A percentile compares a stretch with the other conserved stretches of the same genome.
Conservation (phyloP, 2,797 vertebrate species). For the Distichodus sexfasciatus region DNA sequence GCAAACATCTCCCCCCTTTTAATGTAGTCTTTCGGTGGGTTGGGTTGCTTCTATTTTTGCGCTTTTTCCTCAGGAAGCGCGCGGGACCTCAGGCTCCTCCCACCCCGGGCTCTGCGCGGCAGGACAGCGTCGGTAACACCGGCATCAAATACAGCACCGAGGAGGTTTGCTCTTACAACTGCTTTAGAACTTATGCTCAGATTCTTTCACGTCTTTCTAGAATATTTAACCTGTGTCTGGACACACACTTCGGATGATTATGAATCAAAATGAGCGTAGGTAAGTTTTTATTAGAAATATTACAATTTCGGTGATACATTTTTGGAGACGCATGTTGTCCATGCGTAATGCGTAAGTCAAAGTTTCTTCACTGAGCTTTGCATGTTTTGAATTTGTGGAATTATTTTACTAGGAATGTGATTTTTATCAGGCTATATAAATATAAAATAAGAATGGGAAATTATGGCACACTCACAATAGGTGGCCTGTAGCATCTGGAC, state of each 20-base stretch:
- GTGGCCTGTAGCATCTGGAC: neutral
- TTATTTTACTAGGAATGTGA: no score
- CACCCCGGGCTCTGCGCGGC: slow-evolving; percentile 28
- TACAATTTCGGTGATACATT: neutral
- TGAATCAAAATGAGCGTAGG: slow-evolving; percentile 71
- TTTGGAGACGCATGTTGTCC: neutral
- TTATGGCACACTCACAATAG: neutral
- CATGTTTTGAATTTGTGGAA: no score
- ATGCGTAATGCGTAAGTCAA: neutral
- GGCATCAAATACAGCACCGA: no score
- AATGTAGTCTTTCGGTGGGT: no score
- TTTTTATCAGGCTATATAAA: no score
- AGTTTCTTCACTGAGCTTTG: neutral
- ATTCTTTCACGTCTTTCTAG: slow-evolving; percentile 13
- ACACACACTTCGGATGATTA: neutral
- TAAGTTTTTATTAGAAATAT: slow-evolving; percentile 45
- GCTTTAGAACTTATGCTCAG: neutral
- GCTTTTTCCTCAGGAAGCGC: slow-evolving; percentile 59
- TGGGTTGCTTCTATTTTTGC: slow-evolving; percentile 39
- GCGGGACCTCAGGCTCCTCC: slow-evolving; percentile 57
- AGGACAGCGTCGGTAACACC: neutral
- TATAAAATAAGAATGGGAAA: neutral
- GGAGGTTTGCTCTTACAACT: neutral
- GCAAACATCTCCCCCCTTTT: no score
- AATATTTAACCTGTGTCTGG: slow-evolving; percentile 48